Evolutionary conservation across 2,888 invertebrate genomes (phyloP).

Genomic region (Drosophila nigricruria): DNA sequence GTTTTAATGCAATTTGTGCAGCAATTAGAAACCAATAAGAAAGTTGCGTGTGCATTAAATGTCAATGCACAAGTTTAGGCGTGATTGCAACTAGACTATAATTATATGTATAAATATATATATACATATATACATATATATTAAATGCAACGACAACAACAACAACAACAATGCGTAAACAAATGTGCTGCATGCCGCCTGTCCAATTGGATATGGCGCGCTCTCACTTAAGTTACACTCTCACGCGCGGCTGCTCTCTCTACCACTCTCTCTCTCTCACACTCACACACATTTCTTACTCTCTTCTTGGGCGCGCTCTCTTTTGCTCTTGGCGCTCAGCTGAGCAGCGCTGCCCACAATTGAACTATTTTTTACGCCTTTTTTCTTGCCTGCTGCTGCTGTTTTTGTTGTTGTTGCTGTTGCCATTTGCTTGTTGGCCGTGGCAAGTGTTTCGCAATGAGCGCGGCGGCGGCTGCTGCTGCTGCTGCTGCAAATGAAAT

Average conservation of each 20-base stretch:
- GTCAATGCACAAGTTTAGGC: slow-evolving; percentile 20
- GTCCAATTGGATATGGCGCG: slow-evolving; percentile 25
- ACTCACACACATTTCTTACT: slow-evolving; percentile 27
- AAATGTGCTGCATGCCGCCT: slow-evolving; percentile 63
- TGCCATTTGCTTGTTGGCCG: slow-evolving; percentile 73
- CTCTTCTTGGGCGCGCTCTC: slow-evolving; percentile 20
- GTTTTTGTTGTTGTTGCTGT: slow-evolving; percentile 47
- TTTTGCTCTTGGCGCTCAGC: slow-evolving; percentile 66
- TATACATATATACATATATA: not conserved
- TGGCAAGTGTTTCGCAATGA: slow-evolving; percentile 84
- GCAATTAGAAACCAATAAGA: slow-evolving; percentile 42
- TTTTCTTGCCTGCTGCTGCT: slow-evolving; percentile 62
- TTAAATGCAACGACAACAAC: not conserved
- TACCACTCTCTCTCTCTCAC: slow-evolving; percentile 30
- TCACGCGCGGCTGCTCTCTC: slow-evolving; percentile 36
- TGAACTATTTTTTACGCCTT: slow-evolving; percentile 76
- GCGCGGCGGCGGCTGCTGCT: slow-evolving; percentile 52
- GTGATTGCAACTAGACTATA: not conserved
- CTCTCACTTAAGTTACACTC: slow-evolving; percentile 43
- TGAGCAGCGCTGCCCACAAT: slow-evolving; percentile 61
- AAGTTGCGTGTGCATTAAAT: slow-evolving; percentile 21
- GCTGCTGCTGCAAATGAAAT: slow-evolving; percentile 74
- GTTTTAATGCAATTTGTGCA: slow-evolving; percentile 60
- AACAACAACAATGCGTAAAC: slow-evolving; percentile 65
- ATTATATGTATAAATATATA: not conserved